Evolutionary conservation across 2,888 invertebrate genomes (phyloP).

Genomic region (Tribolium freemani): DNA sequence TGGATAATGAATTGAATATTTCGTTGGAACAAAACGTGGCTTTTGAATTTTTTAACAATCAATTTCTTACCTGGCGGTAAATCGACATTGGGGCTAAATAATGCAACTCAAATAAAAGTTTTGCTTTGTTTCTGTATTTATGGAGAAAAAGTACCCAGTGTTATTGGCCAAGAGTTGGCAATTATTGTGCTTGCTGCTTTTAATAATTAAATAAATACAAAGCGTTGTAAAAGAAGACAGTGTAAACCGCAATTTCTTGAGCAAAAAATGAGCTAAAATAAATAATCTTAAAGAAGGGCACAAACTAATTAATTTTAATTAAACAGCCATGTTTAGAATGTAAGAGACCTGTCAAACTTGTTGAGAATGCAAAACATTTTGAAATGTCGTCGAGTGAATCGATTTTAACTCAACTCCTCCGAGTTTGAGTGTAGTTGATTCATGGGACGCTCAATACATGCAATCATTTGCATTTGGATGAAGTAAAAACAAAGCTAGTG

Average conservation of each 20-base stretch:
- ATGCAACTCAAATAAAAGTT: constrained; percentile 3
- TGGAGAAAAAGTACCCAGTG: not conserved
- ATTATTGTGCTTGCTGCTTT: not conserved
- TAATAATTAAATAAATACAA: too few relatives aligned
- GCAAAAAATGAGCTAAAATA: too few relatives aligned
- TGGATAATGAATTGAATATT: constrained; percentile 6
- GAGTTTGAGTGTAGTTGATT: constrained; percentile 7
- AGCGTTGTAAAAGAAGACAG: too few relatives aligned
- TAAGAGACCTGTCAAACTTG: not conserved
- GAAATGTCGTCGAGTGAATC: not conserved
- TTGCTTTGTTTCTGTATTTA: not conserved
- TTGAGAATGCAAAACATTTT: not conserved
- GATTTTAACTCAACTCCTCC: not conserved
- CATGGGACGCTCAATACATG: constrained; percentile 5
- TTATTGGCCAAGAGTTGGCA: not conserved
- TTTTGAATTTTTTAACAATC: constrained; percentile 28
- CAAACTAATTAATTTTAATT: too few relatives aligned
- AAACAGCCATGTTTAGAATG: too few relatives aligned
- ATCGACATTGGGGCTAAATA: constrained; percentile 15
- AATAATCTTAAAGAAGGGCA: too few relatives aligned
- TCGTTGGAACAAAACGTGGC: constrained; percentile 15
- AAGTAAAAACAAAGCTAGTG: constrained; percentile 27
- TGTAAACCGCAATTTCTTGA: too few relatives aligned
- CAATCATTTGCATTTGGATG: constrained; percentile 24
- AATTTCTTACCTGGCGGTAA: constrained; percentile 26